A percentile compares a stretch with the other conserved stretches of the same genome.
phyloP scores from a whole-genome alignment of 2,113 vertebrate genomes.

The Seriola dumerili region DNA sequence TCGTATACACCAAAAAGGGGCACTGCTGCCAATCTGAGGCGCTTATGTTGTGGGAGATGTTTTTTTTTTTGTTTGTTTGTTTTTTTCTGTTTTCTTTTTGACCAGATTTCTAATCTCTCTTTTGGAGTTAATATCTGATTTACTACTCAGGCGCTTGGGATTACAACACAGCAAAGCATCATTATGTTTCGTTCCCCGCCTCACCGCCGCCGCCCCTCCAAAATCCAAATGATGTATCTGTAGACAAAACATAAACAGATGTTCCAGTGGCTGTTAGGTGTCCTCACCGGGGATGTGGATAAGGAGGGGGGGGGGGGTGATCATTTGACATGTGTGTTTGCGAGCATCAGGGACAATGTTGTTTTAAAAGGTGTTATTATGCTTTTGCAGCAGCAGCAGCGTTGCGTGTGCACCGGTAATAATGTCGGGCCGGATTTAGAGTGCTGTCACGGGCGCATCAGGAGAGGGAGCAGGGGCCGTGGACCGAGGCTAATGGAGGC shows the following conservation, averaged over 20 bases:
- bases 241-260: conserved; percentile 82
- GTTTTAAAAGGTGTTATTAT: conserved; percentile 81
- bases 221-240: conserved; percentile 78
- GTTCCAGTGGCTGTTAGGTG: conserved; percentile 80
- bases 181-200: conserved; percentile 53
- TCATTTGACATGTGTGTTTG: conserved; percentile 59
- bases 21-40: conserved; percentile 47
- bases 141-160: conserved; percentile 54
- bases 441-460: conserved; percentile 73
- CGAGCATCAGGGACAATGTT: conserved; percentile 55
- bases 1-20: conserved; percentile 26
- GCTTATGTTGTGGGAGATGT: conserved; percentile 25
- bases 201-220: conserved; percentile 26
- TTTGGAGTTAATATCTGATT: conserved; percentile 71
- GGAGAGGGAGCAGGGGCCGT: conserved; percentile 75
- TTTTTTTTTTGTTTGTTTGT: conserved; percentile 14
- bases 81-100: conserved; percentile 24
- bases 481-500: conserved; percentile 81
- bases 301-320: conserved; percentile 1
- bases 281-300: conserved; percentile 56
- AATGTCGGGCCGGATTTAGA: conserved; percentile 68
- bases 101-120: conserved; percentile 50
- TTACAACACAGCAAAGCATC: conserved; percentile 62
- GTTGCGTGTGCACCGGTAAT: conserved; percentile 59
- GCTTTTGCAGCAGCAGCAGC: conserved; percentile 37